A percentile compares a stretch with the other conserved stretches of the same genome.
Evolutionary conservation across 2,888 invertebrate genomes (phyloP).

Genomic region (Caenorhabditis sp.): DNA sequence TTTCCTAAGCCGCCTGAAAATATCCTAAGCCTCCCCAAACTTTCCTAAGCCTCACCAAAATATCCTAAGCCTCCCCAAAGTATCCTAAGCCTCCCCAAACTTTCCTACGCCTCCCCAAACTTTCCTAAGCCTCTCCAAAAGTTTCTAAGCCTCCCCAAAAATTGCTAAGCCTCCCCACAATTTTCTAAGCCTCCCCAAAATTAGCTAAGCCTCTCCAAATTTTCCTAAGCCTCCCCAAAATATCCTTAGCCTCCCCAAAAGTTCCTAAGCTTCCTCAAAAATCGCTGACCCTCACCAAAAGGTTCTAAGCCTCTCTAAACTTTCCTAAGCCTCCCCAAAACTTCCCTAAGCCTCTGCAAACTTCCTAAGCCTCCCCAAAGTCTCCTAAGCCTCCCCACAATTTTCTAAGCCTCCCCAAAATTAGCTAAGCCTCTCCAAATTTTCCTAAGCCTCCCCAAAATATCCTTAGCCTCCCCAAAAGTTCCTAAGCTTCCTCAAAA

Average conservation of each 20-base stretch:
- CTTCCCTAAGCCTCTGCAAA: background rate
- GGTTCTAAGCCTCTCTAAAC: background rate
- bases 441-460: background rate
- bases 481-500: background rate
- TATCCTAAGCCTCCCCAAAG: background rate
- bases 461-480: background rate
- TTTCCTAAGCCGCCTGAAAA: background rate
- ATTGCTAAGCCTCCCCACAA: background rate
- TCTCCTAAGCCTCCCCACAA: too few species aligned
- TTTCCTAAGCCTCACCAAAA: background rate
- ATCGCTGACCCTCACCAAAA: background rate
- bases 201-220: too few species aligned
- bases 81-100: background rate
- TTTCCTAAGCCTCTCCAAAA: background rate
- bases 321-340: background rate
- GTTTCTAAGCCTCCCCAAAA: background rate
- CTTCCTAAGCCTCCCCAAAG: background rate
- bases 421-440: background rate
- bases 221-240: too few species aligned
- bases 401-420: background rate
- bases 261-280: background rate
- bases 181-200: background rate
- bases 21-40: background rate
- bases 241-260: too few species aligned
- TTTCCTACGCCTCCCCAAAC: conserved; percentile 87